These are phyloP conservation scores for Plutella xylostella DNA, from an alignment of 2,888 invertebrate genomes.

Conservation along the genomic window DNA sequence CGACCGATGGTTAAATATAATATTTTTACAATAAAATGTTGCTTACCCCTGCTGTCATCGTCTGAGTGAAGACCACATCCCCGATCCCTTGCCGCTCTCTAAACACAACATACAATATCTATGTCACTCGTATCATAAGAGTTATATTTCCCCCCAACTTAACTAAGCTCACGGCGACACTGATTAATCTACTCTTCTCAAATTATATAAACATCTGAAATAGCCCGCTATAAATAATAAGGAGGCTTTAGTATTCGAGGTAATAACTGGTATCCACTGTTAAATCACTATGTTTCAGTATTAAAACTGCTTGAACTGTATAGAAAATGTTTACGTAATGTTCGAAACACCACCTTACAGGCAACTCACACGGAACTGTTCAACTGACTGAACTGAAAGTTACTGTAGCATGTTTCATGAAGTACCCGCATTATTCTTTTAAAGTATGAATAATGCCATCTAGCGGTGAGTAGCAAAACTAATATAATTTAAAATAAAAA, in stretches of 20 bases:
- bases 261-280: too few relatives aligned
- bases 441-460: constrained; percentile 23
- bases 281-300: too few relatives aligned
- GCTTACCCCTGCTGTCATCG: constrained; percentile 60
- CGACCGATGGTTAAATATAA: too few relatives aligned
- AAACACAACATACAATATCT: constrained; percentile 41
- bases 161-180: constrained; percentile 21
- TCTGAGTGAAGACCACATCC: constrained; percentile 51
- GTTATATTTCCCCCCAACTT: constrained; percentile 35
- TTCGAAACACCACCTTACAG: constrained; percentile 54
- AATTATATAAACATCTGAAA: neutral
- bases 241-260: too few relatives aligned
- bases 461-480: constrained; percentile 30
- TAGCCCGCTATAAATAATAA: neutral
- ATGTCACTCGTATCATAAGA: constrained; percentile 33
- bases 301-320: too few relatives aligned
- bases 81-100: constrained; percentile 41
- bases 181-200: constrained; percentile 10
- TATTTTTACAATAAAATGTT: too few relatives aligned
- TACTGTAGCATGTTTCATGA: neutral
- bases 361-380: constrained; percentile 48
- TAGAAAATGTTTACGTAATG: constrained; percentile 53
- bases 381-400: constrained; percentile 51
- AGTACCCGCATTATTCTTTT: neutral
- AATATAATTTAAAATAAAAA: too few relatives aligned